Evolutionary conservation across 2,888 invertebrate species (phyloP).

Genomic region (Andrena trimmerana): DNA sequence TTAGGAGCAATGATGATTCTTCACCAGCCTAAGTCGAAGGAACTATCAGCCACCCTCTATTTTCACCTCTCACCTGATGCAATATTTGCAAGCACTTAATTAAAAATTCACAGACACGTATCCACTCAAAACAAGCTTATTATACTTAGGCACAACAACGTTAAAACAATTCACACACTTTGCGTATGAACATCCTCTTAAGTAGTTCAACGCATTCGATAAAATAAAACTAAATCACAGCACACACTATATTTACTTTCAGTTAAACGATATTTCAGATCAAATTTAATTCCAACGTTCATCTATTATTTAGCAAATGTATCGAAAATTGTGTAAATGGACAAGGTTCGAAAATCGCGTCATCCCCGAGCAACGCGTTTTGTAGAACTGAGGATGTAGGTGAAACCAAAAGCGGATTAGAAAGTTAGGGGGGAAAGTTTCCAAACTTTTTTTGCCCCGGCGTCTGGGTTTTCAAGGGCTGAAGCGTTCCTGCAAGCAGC

Average conservation of each 20-base stretch:
- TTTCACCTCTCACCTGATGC: not conserved
- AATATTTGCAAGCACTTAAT: not conserved
- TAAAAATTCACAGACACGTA: not conserved
- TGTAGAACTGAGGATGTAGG: constrained; percentile 54
- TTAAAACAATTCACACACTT: not conserved
- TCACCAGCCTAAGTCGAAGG: not conserved
- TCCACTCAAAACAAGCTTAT: not conserved
- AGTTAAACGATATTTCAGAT: no score
- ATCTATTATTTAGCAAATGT: not conserved
- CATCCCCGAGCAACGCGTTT: not conserved
- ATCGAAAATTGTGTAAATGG: not conserved
- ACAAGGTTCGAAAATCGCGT: constrained; percentile 16
- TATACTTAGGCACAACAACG: no score
- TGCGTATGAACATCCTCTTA: not conserved
- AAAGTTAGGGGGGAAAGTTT: constrained; percentile 69
- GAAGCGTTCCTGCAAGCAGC: not conserved
- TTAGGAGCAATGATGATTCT: not conserved
- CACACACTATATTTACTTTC: not conserved
- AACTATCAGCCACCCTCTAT: not conserved
- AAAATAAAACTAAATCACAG: not conserved
- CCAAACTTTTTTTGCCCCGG: constrained; percentile 68
- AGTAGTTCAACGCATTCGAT: not conserved
- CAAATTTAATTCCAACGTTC: not conserved
- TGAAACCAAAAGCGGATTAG: constrained; percentile 57
- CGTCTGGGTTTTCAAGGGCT: constrained; percentile 31